phyloP scores from a whole-genome alignment of 2,888 invertebrate species.

The Drosophila melanocephala region DNA sequence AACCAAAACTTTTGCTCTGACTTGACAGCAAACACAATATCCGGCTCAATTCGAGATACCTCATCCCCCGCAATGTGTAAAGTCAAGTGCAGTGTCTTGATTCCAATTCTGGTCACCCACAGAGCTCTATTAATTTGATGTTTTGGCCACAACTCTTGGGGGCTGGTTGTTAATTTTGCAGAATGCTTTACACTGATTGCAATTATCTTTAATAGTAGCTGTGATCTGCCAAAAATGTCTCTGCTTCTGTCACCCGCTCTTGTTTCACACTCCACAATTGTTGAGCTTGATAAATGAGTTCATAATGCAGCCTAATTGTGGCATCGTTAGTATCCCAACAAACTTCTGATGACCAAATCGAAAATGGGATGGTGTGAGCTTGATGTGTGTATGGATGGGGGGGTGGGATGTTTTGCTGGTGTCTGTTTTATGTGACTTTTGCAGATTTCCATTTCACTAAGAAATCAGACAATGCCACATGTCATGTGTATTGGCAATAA shows the following conservation, averaged over 20 bases:
- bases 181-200: constrained; percentile 41
- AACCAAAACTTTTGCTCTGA: neutral
- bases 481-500: constrained; percentile 55
- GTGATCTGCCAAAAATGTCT: constrained; percentile 13
- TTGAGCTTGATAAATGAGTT: constrained; percentile 66
- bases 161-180: constrained; percentile 30
- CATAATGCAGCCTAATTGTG: constrained; percentile 72
- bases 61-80: neutral
- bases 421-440: constrained; percentile 43
- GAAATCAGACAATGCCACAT: constrained; percentile 34
- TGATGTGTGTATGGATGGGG: neutral
- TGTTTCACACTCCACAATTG: neutral
- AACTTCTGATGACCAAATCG: constrained; percentile 46
- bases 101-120: constrained; percentile 36
- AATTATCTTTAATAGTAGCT: constrained; percentile 27
- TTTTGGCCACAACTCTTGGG: constrained; percentile 14
- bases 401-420: neutral
- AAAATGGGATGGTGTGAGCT: constrained; percentile 8
- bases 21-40: constrained; percentile 52
- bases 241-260: neutral
- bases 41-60: constrained; percentile 60
- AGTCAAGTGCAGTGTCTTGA: constrained; percentile 28
- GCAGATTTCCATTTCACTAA: constrained; percentile 44
- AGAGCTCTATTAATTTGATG: constrained; percentile 68
- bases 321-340: constrained; percentile 61